Evolutionary conservation across 1,140 invertebrate species (phyloP).

Genomic region (Rhagoletis pomonella): DNA sequence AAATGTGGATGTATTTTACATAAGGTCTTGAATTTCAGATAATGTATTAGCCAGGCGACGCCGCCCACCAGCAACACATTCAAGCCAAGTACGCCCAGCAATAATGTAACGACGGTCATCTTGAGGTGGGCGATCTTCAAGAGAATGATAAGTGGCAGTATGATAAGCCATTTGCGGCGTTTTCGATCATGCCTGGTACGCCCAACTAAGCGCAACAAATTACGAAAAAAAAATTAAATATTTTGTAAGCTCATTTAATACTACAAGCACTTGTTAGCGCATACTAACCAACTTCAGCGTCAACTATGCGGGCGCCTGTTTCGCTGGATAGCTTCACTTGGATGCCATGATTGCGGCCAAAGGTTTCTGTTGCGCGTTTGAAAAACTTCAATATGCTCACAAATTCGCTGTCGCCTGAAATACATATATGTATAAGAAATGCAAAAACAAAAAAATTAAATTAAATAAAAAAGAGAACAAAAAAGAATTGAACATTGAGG

Average conservation of each 20-base stretch:
- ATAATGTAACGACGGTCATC: slow-evolving; percentile 68
- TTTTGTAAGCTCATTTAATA: slow-evolving; percentile 17
- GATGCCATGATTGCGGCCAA: slow-evolving; percentile 68
- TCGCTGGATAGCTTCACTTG: slow-evolving; percentile 65
- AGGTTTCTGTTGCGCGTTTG: slow-evolving; percentile 68
- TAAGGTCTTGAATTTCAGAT: slow-evolving; percentile 70
- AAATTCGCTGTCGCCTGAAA: slow-evolving; percentile 67
- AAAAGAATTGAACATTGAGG: too few species aligned
- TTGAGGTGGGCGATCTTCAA: slow-evolving; percentile 72
- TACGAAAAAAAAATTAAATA: neutral
- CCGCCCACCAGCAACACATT: slow-evolving; percentile 70
- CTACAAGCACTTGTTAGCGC: neutral
- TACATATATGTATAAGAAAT: neutral
- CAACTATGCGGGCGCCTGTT: slow-evolving; percentile 61
- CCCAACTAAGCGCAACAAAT: slow-evolving; percentile 56
- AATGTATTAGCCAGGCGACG: slow-evolving; percentile 70
- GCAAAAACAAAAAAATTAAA: too few species aligned
- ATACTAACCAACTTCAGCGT: slow-evolving; percentile 66
- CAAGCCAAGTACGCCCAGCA: slow-evolving; percentile 66
- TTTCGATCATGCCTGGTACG: slow-evolving; percentile 64
- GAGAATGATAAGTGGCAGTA: slow-evolving; percentile 68
- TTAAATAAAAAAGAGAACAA: too few species aligned
- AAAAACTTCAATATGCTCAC: slow-evolving; percentile 67
- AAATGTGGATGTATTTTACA: slow-evolving; percentile 72
- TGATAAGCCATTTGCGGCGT: slow-evolving; percentile 65